phyloP scores from a whole-genome alignment of 2,797 vertebrate species.

The Arrhamphus sclerolepis region DNA sequence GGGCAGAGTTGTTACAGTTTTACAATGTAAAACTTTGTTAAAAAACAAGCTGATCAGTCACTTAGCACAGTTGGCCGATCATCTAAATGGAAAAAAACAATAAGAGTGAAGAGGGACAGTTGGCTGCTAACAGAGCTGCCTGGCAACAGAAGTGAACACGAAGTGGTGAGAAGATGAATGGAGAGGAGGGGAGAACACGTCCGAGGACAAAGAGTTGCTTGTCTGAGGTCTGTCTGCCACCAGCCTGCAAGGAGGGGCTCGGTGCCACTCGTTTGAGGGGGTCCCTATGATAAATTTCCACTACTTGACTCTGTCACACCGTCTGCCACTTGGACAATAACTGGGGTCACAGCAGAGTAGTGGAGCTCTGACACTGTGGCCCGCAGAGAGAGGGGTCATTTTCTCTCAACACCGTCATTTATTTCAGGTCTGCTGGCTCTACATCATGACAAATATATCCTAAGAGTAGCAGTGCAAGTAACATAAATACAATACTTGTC shows the following conservation, averaged over 20 bases:
- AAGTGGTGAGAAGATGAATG: slow-evolving; percentile 71
- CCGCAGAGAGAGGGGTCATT: slow-evolving; percentile 51
- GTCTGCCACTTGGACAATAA: slow-evolving; percentile 80
- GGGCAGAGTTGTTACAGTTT: slow-evolving; percentile 52
- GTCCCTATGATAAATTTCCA: slow-evolving; percentile 80
- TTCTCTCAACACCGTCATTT: slow-evolving; percentile 60
- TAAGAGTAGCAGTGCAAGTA: slow-evolving; percentile 33
- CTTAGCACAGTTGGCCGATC: slow-evolving; percentile 26
- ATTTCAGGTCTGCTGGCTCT: slow-evolving; percentile 38
- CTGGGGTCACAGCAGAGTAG: slow-evolving; percentile 68
- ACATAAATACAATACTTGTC: slow-evolving; percentile 62
- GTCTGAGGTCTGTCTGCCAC: slow-evolving; percentile 69
- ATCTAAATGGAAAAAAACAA: slow-evolving; percentile 55
- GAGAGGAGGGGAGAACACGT: slow-evolving; percentile 71
- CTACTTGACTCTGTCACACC: slow-evolving; percentile 83
- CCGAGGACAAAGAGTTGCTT: slow-evolving; percentile 79
- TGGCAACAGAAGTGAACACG: slow-evolving; percentile 52
- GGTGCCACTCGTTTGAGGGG: slow-evolving; percentile 77
- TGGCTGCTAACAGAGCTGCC: slow-evolving; percentile 42
- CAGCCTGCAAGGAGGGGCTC: slow-evolving; percentile 49
- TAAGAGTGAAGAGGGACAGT: slow-evolving; percentile 41
- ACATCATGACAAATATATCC: slow-evolving; percentile 42
- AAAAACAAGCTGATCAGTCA: slow-evolving; percentile 63
- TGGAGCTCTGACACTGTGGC: slow-evolving; percentile 52
- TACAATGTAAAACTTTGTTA: slow-evolving; percentile 58